Percentiles rank a stretch among this genome's conserved stretches.
phyloP scores from a whole-genome alignment of 2,113 vertebrate species.

The Myocastor coypus region DNA sequence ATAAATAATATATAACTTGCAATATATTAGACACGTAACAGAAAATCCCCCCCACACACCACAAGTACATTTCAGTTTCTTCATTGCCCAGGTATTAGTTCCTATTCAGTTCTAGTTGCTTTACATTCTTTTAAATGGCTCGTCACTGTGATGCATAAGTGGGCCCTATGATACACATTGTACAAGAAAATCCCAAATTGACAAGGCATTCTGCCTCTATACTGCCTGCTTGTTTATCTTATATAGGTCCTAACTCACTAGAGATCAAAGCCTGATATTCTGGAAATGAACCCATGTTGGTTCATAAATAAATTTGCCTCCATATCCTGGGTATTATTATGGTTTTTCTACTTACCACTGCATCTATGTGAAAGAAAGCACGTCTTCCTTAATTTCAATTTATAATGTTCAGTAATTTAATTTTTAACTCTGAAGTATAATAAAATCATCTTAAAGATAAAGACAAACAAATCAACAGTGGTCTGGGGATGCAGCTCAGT shows the following conservation, averaged over 20 bases:
- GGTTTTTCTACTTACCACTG: not conserved
- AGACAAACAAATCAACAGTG: not conserved
- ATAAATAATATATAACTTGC: not conserved
- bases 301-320: not conserved
- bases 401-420: not conserved
- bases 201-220: not conserved
- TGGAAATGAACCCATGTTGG: not conserved
- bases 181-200: not conserved
- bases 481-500: no score
- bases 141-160: not conserved
- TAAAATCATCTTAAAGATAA: not conserved
- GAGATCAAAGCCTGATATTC: not conserved
- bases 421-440: not conserved
- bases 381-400: not conserved
- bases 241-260: not conserved
- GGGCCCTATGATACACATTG: not conserved
- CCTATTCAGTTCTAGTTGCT: not conserved
- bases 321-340: not conserved
- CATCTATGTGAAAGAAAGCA: not conserved
- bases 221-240: not conserved
- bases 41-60: not conserved
- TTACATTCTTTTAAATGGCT: not conserved
- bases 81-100: not conserved
- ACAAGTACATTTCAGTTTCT: not conserved
- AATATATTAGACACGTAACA: not conserved